Conservation (phyloP, 1,140 invertebrate genomes). For the Drepana arcuata region DNA sequence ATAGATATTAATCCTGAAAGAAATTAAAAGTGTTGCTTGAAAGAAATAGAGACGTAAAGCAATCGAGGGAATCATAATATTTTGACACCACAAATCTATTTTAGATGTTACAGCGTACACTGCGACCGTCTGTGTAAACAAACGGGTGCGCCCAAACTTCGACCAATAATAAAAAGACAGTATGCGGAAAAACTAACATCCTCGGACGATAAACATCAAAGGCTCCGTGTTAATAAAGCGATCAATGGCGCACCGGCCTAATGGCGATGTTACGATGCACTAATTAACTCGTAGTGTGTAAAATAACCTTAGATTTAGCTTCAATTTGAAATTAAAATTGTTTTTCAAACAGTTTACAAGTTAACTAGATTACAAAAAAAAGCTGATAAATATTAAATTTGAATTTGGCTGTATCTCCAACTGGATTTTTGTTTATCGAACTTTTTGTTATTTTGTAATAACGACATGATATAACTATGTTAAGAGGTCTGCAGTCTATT, state of each 20-base stretch:
- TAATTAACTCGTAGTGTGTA: constrained; percentile 33
- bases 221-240: constrained; percentile 41
- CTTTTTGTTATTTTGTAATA: too few species aligned
- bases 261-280: constrained; percentile 25
- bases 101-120: constrained; percentile 37
- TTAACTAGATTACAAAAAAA: too few species aligned
- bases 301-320: constrained; percentile 14
- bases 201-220: constrained; percentile 61
- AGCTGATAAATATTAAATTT: too few species aligned
- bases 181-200: constrained; percentile 71
- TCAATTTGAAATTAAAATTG: too few species aligned
- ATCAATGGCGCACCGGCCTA: constrained; percentile 43
- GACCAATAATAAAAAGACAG: constrained; percentile 68
- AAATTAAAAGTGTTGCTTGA: too few species aligned
- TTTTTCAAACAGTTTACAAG: too few species aligned
- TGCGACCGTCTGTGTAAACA: constrained; percentile 58
- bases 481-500: too few species aligned
- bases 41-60: too few species aligned
- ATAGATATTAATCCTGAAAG: too few species aligned
- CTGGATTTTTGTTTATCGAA: too few species aligned
- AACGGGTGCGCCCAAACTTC: constrained; percentile 60
- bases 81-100: constrained; percentile 68
- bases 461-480: too few species aligned
- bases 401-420: too few species aligned
- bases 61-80: constrained; percentile 49